Percentiles rank a stretch among this genome's conserved stretches.
These are phyloP conservation scores for Macropus fuliginosus DNA, from an alignment of 2,797 vertebrate species.

Conservation along the genomic window DNA sequence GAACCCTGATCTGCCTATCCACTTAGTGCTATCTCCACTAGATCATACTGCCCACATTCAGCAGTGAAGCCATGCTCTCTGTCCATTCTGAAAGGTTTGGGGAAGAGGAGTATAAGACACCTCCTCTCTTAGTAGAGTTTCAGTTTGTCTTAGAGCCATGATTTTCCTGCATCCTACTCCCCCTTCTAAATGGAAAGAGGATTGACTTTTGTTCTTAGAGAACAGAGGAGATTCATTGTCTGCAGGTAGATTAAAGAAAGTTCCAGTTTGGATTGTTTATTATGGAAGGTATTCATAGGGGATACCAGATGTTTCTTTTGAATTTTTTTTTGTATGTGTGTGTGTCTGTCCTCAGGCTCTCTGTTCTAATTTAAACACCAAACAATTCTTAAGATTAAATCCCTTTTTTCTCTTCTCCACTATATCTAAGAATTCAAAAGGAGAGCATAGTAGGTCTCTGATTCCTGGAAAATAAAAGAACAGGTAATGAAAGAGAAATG, in stretches of 20 bases:
- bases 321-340: neutral
- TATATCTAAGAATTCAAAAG: constrained; percentile 10
- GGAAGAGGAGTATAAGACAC: neutral
- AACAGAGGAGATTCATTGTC: constrained; percentile 18
- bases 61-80: neutral
- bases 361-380: neutral
- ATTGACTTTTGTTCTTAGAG: constrained; percentile 24
- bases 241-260: constrained; percentile 17
- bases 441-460: neutral
- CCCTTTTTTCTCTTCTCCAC: neutral
- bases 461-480: constrained; percentile 3
- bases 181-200: constrained; percentile 42
- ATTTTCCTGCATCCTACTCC: constrained; percentile 18
- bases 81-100: neutral
- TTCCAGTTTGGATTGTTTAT: constrained; percentile 29
- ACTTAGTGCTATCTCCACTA: neutral
- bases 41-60: neutral
- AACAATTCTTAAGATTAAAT: neutral
- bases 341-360: neutral
- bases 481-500: constrained; percentile 8
- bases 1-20: neutral
- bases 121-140: neutral
- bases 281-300: constrained; percentile 31
- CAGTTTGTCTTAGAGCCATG: constrained; percentile 34
- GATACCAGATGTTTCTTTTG: neutral